These are phyloP conservation scores for Halichondria panicea DNA, from an alignment of 37 sponge, comb jelly and placozoan species.

Conservation along the genomic window DNA sequence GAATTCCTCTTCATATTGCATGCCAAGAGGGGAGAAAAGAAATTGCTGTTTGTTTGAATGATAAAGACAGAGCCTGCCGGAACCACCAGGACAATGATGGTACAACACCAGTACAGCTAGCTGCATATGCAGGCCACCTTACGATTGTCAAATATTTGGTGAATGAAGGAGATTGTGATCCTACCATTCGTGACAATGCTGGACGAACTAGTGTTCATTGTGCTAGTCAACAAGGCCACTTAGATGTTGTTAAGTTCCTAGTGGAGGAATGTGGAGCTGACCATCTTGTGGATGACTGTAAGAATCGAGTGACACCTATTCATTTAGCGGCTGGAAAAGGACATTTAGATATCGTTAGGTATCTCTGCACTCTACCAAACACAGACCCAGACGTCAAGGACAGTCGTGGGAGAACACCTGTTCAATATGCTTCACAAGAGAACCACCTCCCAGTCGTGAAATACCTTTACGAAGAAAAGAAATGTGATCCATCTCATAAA, in stretches of 20 bases:
- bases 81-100: slow-evolving; percentile 34
- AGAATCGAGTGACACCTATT: slow-evolving; percentile 14
- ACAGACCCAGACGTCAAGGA: slow-evolving; percentile 6
- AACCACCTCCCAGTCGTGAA: slow-evolving; percentile 15
- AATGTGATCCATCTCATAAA: slow-evolving; percentile 1
- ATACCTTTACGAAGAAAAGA: slow-evolving; percentile 21
- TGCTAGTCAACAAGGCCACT: slow-evolving; percentile 44
- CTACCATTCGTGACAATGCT: slow-evolving; percentile 23
- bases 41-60: not conserved
- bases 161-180: slow-evolving; percentile 12
- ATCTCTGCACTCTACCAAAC: slow-evolving; percentile 7
- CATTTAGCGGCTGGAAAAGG: slow-evolving; percentile 28
- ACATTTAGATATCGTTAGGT: slow-evolving; percentile 5
- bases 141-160: slow-evolving; percentile 14
- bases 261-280: slow-evolving; percentile 1
- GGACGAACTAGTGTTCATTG: slow-evolving; percentile 42
- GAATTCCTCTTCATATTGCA: slow-evolving; percentile 37
- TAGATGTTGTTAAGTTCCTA: slow-evolving; percentile 48
- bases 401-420: slow-evolving; percentile 22
- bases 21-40: slow-evolving; percentile 9
- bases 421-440: slow-evolving; percentile 36
- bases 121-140: slow-evolving; percentile 25
- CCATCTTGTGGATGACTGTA: not conserved
- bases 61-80: not conserved
- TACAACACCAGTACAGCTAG: slow-evolving; percentile 50